These are phyloP conservation scores for Saccostrea glomerata DNA, from an alignment of 1,140 invertebrate genomes.

Conservation along the genomic window DNA sequence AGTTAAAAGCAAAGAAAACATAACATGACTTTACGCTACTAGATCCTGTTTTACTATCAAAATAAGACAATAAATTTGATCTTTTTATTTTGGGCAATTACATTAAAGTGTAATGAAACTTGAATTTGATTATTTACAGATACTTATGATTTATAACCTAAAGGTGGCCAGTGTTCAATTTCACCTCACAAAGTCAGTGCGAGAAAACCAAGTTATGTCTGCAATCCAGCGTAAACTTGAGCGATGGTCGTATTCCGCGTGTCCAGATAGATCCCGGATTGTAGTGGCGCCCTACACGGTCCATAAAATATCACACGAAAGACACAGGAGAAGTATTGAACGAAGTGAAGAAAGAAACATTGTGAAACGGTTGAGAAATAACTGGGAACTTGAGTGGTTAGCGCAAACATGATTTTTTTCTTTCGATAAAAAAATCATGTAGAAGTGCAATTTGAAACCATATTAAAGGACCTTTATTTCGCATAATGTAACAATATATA, in stretches of 20 bases:
- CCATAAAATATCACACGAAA: slow-evolving; percentile 28
- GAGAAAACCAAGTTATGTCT: slow-evolving; percentile 43
- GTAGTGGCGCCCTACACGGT: slow-evolving; percentile 56
- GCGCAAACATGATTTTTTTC: not conserved
- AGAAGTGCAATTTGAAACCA: too few relatives aligned
- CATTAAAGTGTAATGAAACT: too few relatives aligned
- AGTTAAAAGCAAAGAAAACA: too few relatives aligned
- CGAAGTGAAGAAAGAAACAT: slow-evolving; percentile 54
- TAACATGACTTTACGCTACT: too few relatives aligned
- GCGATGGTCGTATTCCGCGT: slow-evolving; percentile 53
- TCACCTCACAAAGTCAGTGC: slow-evolving; percentile 41
- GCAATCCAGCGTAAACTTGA: slow-evolving; percentile 60
- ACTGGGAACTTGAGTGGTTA: slow-evolving; percentile 65
- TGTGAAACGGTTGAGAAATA: slow-evolving; percentile 43
- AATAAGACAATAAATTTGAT: too few relatives aligned
- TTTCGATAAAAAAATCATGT: too few relatives aligned
- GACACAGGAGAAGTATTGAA: slow-evolving; percentile 55
- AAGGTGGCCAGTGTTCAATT: slow-evolving; percentile 52
- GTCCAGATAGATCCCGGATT: slow-evolving; percentile 58
- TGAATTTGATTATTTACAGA: slow-evolving; percentile 38
- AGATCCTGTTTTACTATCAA: too few relatives aligned
- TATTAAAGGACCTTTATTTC: too few relatives aligned
- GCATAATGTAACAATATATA: too few relatives aligned
- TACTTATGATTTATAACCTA: slow-evolving; percentile 63
- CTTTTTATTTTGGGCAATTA: too few relatives aligned